Evolutionary conservation across 2,797 vertebrate species (phyloP).

Genomic region (Danio jaintianensis): DNA sequence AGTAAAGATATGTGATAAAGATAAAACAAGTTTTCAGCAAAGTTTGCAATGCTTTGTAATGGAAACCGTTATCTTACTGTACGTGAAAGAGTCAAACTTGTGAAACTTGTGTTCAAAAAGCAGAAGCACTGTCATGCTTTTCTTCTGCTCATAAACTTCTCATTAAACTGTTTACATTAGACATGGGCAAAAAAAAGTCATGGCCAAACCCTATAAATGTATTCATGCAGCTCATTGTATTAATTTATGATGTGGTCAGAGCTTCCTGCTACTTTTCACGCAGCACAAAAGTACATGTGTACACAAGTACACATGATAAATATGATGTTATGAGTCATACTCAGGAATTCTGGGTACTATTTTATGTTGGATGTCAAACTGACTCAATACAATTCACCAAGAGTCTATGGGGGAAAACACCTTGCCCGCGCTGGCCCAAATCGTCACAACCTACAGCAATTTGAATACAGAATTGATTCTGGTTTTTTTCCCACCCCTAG

Average conservation of each 20-base stretch:
- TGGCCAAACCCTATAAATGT: background rate
- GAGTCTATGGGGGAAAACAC: too few relatives aligned
- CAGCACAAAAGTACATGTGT: background rate
- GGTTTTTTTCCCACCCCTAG: too few relatives aligned
- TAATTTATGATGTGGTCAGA: constrained; percentile 1
- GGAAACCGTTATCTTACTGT: background rate
- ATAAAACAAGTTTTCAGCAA: background rate
- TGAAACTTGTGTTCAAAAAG: constrained; percentile 8
- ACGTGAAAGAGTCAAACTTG: background rate
- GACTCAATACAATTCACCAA: too few relatives aligned
- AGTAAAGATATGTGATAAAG: background rate
- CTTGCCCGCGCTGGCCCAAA: too few relatives aligned
- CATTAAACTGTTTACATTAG: background rate
- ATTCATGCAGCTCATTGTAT: background rate
- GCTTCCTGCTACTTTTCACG: background rate
- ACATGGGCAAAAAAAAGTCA: background rate
- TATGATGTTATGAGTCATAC: too few relatives aligned
- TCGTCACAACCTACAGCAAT: too few relatives aligned
- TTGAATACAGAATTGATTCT: too few relatives aligned
- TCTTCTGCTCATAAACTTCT: background rate
- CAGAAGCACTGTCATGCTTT: constrained; percentile 20
- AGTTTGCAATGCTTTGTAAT: background rate
- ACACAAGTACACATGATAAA: background rate
- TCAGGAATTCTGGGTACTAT: too few relatives aligned
- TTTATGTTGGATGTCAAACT: too few relatives aligned